phyloP scores from a whole-genome alignment of 2,797 vertebrate species.

The Cossypha polioptera region DNA sequence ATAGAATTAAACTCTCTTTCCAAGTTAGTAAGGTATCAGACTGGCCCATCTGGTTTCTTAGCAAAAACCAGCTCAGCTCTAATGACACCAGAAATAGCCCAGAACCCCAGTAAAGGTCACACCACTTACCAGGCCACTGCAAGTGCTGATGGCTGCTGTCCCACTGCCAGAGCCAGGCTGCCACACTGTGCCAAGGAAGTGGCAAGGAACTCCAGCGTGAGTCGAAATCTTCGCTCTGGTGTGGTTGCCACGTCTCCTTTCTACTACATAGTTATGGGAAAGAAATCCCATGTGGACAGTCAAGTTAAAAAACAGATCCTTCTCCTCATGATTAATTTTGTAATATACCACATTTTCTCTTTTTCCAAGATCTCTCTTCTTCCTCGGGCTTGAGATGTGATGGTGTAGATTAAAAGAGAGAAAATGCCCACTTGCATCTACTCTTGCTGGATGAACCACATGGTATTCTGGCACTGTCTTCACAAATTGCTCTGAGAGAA shows the following conservation, averaged over 20 bases:
- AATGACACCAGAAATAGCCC: not conserved
- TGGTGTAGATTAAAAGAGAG: slow-evolving; percentile 84
- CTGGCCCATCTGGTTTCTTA: not conserved
- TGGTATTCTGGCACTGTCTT: slow-evolving; percentile 76
- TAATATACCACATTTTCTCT: slow-evolving; percentile 81
- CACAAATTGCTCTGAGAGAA: slow-evolving; percentile 76
- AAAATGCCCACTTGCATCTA: slow-evolving; percentile 81
- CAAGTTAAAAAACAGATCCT: slow-evolving; percentile 85
- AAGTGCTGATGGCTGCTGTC: slow-evolving; percentile 87
- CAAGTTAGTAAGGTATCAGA: not conserved
- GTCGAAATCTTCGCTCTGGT: slow-evolving; percentile 63
- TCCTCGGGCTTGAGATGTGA: slow-evolving; percentile 62
- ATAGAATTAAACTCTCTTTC: not conserved
- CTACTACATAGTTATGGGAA: slow-evolving; percentile 84
- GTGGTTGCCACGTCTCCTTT: slow-evolving; percentile 80
- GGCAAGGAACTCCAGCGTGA: slow-evolving; percentile 73
- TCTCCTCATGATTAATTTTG: slow-evolving; percentile 78
- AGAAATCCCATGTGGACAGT: slow-evolving; percentile 81
- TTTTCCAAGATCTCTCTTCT: slow-evolving; percentile 75
- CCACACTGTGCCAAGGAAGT: slow-evolving; percentile 83
- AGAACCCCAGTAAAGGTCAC: not conserved
- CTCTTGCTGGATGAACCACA: slow-evolving; percentile 84
- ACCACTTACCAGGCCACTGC: slow-evolving; percentile 88
- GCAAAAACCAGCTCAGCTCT: not conserved
- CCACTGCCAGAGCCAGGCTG: slow-evolving; percentile 60